Percentiles rank a stretch among this genome's conserved stretches.
Evolutionary conservation across 35 echinoderm and acorn worm genomes (phyloP).

Genomic region (Diadema setosum): DNA sequence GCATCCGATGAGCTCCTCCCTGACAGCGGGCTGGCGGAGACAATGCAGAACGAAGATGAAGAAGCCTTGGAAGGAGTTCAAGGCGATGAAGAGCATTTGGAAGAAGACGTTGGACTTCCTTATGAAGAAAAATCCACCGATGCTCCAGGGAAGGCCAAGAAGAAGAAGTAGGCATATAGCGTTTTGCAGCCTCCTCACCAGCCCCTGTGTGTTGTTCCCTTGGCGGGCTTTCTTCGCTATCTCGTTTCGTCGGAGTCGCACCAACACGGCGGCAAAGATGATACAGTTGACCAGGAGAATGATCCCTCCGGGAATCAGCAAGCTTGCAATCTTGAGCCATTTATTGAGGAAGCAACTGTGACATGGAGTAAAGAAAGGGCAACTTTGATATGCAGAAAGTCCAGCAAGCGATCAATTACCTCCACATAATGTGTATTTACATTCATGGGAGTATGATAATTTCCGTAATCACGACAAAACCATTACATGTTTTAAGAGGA

Average conservation of each 20-base stretch:
- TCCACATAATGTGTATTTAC: no score
- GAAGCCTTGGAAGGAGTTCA: constrained; percentile 66
- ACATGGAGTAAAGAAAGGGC: no score
- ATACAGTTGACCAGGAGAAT: not conserved
- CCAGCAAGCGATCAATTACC: no score
- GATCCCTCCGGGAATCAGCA: not conserved
- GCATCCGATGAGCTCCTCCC: no score
- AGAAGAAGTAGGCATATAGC: constrained; percentile 18
- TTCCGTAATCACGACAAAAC: no score
- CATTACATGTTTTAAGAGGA: no score
- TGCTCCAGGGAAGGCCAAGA: constrained; percentile 47
- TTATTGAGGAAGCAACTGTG: not conserved
- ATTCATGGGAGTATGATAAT: no score
- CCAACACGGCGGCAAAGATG: not conserved
- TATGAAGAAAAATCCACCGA: not conserved
- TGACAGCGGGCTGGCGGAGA: not conserved
- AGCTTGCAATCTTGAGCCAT: not conserved
- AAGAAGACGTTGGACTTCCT: constrained; percentile 15
- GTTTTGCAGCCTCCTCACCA: not conserved
- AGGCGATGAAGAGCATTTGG: constrained; percentile 49
- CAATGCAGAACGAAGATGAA: constrained; percentile 69
- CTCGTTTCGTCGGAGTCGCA: not conserved
- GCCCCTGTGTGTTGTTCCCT: not conserved
- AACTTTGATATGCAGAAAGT: no score
- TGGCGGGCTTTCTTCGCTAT: not conserved